These are phyloP conservation scores for Meleagris gallopavo DNA, from an alignment of 2,113 vertebrate genomes.

Conservation along the genomic window DNA sequence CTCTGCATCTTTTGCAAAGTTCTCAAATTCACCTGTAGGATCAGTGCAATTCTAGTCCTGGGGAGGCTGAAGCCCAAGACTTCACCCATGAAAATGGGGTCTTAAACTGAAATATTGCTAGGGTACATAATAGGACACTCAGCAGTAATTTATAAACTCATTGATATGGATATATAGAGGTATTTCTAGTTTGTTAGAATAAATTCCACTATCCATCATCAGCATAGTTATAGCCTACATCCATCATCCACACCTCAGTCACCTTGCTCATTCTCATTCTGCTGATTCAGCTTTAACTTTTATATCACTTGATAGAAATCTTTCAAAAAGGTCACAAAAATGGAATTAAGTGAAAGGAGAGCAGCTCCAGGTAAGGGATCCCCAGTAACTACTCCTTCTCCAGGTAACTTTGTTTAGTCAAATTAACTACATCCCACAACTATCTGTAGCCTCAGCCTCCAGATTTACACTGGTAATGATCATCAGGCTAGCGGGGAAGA, in stretches of 20 bases:
- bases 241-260: conserved; percentile 53
- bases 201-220: conserved; percentile 60
- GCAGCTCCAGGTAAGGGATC: background rate
- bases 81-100: background rate
- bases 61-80: background rate
- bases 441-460: background rate
- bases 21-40: background rate
- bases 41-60: background rate
- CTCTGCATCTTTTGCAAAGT: background rate
- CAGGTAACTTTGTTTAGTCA: background rate
- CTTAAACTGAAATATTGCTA: background rate
- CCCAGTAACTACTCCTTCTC: background rate
- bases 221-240: conserved; percentile 60
- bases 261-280: conserved; percentile 41
- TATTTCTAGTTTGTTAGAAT: conserved; percentile 59
- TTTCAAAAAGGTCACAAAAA: conserved; percentile 64
- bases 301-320: conserved; percentile 1
- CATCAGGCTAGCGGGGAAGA: background rate
- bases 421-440: background rate
- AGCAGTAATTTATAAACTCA: conserved; percentile 54
- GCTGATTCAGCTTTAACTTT: conserved; percentile 62
- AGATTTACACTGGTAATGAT: background rate
- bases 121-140: background rate
- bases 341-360: background rate
- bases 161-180: conserved; percentile 55